These are phyloP conservation scores for Drosophila mojavensis DNA, from an alignment of 1,140 invertebrate species.

Conservation along the genomic window DNA sequence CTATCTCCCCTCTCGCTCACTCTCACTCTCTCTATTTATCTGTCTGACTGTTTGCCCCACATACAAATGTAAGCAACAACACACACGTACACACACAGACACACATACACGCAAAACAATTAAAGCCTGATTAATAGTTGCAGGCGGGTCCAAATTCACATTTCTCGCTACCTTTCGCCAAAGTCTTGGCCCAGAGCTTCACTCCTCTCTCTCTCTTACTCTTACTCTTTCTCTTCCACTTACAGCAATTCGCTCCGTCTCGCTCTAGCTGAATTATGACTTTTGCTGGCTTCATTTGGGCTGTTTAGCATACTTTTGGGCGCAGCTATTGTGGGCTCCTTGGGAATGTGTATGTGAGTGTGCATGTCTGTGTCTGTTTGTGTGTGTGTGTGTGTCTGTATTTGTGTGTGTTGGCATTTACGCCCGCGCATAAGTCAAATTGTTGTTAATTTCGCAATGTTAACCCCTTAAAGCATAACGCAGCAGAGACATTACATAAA, in stretches of 20 bases:
- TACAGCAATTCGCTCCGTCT: slow-evolving; percentile 2
- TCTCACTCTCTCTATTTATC: slow-evolving; percentile 5
- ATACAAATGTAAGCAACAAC: slow-evolving; percentile 62
- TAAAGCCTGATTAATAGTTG: slow-evolving; percentile 83
- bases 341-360: slow-evolving; percentile 2
- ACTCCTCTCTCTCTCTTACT: neutral
- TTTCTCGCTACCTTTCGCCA: slow-evolving; percentile 73
- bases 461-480: slow-evolving; percentile 68
- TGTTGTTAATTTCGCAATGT: slow-evolving; percentile 78
- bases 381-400: neutral
- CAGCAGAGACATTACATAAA: slow-evolving; percentile 73
- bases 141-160: slow-evolving; percentile 60
- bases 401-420: slow-evolving; percentile 23
- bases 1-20: neutral
- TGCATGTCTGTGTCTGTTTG: too few relatives aligned
- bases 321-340: slow-evolving; percentile 53
- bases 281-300: slow-evolving; percentile 63
- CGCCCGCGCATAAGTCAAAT: slow-evolving; percentile 73
- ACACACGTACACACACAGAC: slow-evolving; percentile 36
- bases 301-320: slow-evolving; percentile 80
- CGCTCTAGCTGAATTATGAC: slow-evolving; percentile 68
- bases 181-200: slow-evolving; percentile 41
- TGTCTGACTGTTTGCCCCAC: slow-evolving; percentile 51
- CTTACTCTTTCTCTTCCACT: neutral
- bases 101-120: slow-evolving; percentile 70